Conservation (phyloP, 2,797 vertebrate genomes). For the Falco cherrug region DNA sequence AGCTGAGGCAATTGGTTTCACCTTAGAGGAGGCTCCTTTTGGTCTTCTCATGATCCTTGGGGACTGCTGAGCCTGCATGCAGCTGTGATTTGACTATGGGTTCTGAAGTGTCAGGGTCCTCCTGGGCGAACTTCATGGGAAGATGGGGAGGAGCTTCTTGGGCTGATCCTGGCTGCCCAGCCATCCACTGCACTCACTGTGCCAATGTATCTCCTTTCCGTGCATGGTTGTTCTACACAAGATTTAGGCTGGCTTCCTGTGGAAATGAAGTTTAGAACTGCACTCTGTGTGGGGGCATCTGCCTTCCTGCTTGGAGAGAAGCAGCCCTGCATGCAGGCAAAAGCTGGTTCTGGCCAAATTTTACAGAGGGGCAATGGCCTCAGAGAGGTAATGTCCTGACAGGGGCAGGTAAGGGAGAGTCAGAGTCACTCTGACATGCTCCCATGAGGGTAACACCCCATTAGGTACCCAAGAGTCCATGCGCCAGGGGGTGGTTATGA, state of each 20-base stretch:
- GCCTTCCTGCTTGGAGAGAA: neutral
- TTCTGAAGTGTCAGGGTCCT: neutral
- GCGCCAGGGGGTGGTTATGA: neutral
- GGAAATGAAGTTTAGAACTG: neutral
- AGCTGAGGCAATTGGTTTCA: neutral
- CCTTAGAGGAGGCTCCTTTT: neutral
- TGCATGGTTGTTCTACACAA: neutral
- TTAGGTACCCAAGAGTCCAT: rapidly evolving
- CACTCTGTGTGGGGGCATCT: neutral
- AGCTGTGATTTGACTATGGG: neutral
- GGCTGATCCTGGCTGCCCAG: neutral
- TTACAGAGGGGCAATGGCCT: neutral
- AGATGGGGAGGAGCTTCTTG: neutral
- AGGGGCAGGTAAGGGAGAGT: neutral
- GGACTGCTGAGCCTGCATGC: neutral
- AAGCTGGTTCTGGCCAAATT: neutral
- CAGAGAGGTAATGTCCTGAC: neutral
- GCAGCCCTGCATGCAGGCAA: rapidly evolving
- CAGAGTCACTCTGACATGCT: too few relatives aligned
- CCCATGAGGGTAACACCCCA: neutral
- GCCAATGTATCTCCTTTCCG: neutral
- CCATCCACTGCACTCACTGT: neutral
- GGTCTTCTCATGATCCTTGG: neutral
- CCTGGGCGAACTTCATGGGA: neutral
- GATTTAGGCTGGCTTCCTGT: neutral